These are phyloP conservation scores for Bufotes viridis DNA, from an alignment of 2,797 vertebrate species.

Conservation along the genomic window DNA sequence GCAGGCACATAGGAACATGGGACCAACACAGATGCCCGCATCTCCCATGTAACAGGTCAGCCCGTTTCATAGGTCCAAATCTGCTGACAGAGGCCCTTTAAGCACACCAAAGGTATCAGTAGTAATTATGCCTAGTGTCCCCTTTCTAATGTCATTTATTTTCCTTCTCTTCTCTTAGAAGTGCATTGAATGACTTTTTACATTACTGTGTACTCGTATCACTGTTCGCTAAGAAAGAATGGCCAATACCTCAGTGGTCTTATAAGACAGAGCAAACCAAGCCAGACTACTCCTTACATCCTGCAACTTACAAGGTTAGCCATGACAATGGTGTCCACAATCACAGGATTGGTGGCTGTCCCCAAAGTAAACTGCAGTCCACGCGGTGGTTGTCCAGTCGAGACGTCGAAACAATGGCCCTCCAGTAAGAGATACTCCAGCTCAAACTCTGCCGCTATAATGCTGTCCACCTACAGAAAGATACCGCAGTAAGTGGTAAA, in stretches of 20 bases:
- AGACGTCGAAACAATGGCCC: slow-evolving; percentile 96
- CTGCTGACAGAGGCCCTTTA: too few relatives aligned
- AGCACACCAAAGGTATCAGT: too few relatives aligned
- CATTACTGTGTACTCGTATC: too few relatives aligned
- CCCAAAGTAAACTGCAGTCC: slow-evolving; percentile 96
- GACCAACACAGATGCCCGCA: too few relatives aligned
- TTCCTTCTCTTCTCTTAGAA: too few relatives aligned
- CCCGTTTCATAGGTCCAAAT: too few relatives aligned
- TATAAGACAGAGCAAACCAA: not conserved
- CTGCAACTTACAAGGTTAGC: slow-evolving; percentile 87
- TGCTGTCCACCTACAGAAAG: slow-evolving; percentile 83
- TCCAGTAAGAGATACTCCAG: slow-evolving; percentile 93
- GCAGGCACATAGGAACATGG: too few relatives aligned
- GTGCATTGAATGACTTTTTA: too few relatives aligned
- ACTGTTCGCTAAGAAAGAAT: too few relatives aligned
- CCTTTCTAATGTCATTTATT: too few relatives aligned
- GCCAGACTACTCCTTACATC: not conserved
- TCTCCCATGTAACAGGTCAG: too few relatives aligned
- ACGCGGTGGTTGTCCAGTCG: slow-evolving; percentile 92
- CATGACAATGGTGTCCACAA: slow-evolving; percentile 97
- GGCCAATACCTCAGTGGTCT: not conserved
- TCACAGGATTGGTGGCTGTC: slow-evolving; percentile 83
- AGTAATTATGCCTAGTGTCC: too few relatives aligned
- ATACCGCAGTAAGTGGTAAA: not conserved
- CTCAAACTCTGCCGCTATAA: slow-evolving; percentile 93